phyloP scores from a whole-genome alignment of 1,140 invertebrate species.

The Saccostrea echinata region DNA sequence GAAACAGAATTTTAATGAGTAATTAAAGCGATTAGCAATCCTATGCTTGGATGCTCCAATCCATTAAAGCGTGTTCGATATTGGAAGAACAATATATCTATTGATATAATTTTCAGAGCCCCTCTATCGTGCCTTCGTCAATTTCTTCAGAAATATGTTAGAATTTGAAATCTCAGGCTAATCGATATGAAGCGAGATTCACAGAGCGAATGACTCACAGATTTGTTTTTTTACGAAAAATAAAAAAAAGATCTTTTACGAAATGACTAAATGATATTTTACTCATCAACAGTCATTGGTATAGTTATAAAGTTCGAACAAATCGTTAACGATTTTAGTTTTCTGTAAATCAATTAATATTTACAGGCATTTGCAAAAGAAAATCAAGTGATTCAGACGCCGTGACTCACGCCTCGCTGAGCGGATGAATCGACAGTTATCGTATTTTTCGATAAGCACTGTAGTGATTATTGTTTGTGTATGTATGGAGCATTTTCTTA shows the following conservation, averaged over 20 bases:
- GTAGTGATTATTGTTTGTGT: slow-evolving; percentile 2
- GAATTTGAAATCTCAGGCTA: slow-evolving; percentile 21
- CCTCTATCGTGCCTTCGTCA: neutral
- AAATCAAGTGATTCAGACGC: neutral
- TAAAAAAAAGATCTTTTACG: neutral
- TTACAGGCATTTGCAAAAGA: neutral
- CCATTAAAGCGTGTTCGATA: slow-evolving; percentile 36
- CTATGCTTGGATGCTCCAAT: neutral
- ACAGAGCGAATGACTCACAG: slow-evolving; percentile 18
- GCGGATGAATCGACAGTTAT: slow-evolving; percentile 18
- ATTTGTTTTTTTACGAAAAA: neutral
- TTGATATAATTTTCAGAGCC: slow-evolving; percentile 33
- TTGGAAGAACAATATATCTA: neutral
- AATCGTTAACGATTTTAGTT: neutral
- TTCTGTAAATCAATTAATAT: slow-evolving; percentile 12
- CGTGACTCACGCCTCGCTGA: slow-evolving; percentile 20
- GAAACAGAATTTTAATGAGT: slow-evolving; percentile 15
- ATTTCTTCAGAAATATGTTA: slow-evolving; percentile 25
- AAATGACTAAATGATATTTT: neutral
- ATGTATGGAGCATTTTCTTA: neutral
- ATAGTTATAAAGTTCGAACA: neutral
- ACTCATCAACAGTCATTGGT: neutral
- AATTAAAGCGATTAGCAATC: neutral
- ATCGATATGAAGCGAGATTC: slow-evolving; percentile 25
- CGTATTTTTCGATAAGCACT: slow-evolving; percentile 25